Evolutionary conservation across 2,888 invertebrate species (phyloP).

Genomic region (Chymomyza procnemis): DNA sequence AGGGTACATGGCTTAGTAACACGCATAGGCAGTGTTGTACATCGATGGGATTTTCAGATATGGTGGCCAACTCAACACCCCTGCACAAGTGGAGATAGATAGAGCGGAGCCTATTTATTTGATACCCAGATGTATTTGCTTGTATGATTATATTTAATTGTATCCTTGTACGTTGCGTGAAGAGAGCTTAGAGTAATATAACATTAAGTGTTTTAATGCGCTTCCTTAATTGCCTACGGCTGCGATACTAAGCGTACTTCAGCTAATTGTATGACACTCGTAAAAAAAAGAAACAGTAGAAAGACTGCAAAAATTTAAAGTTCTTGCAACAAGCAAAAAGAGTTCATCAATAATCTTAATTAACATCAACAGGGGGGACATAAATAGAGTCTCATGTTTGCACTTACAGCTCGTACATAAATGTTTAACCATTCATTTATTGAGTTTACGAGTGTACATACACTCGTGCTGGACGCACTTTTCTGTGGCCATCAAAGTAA

Average conservation of each 20-base stretch:
- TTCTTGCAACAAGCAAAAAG: not conserved
- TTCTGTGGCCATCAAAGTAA: conserved; percentile 25
- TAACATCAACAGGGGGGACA: conserved; percentile 43
- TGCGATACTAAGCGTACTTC: no score
- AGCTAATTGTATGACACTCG: no score
- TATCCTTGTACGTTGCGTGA: conserved; percentile 1
- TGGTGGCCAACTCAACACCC: not conserved
- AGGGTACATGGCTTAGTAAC: conserved; percentile 50
- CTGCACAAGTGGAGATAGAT: not conserved
- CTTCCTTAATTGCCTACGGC: not conserved
- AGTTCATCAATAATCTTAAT: conserved; percentile 54
- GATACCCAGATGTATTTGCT: not conserved
- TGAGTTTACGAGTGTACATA: not conserved
- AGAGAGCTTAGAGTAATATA: not conserved
- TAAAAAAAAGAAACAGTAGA: no score
- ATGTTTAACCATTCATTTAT: conserved; percentile 19
- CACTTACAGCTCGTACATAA: conserved; percentile 49
- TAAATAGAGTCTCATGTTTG: conserved; percentile 63
- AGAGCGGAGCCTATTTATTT: not conserved
- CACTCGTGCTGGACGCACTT: conserved; percentile 31
- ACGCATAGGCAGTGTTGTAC: conserved; percentile 55
- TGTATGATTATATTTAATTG: not conserved
- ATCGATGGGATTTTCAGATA: not conserved
- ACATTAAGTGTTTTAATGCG: not conserved
- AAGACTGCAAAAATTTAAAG: not conserved